phyloP scores from a whole-genome alignment of 2,888 invertebrate genomes.

The Acanthosoma haemorrhoidale region DNA sequence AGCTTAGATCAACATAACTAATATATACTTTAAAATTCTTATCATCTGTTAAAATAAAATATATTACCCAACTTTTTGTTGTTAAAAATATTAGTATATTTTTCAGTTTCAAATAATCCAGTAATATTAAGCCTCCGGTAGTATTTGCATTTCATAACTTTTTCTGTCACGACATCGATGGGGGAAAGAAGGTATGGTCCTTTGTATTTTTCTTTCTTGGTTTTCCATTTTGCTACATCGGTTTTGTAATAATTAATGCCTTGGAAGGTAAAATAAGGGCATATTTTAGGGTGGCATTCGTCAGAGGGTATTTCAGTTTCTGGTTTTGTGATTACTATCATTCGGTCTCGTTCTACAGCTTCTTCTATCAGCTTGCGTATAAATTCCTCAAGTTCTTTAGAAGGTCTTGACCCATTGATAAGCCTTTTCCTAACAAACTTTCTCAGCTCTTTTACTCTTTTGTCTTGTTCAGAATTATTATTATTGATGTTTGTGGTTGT shows the following conservation, averaged over 20 bases:
- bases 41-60: no score
- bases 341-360: neutral
- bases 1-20: no score
- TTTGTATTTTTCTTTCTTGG: neutral
- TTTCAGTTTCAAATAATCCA: neutral
- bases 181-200: neutral
- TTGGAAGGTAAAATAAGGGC: neutral
- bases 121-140: neutral
- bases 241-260: neutral
- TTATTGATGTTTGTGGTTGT: no score
- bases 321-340: no score
- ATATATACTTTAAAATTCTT: no score
- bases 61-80: neutral
- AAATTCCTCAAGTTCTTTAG: neutral
- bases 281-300: no score
- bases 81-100: neutral
- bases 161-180: neutral
- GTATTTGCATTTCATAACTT: neutral
- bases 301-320: no score
- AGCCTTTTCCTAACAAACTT: no score
- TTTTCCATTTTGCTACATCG: neutral
- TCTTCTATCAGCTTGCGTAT: neutral
- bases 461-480: no score
- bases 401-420: neutral
- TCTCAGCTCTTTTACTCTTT: no score